Evolutionary conservation across 2,113 vertebrate species (phyloP).

Genomic region (Calyptomena viridis): DNA sequence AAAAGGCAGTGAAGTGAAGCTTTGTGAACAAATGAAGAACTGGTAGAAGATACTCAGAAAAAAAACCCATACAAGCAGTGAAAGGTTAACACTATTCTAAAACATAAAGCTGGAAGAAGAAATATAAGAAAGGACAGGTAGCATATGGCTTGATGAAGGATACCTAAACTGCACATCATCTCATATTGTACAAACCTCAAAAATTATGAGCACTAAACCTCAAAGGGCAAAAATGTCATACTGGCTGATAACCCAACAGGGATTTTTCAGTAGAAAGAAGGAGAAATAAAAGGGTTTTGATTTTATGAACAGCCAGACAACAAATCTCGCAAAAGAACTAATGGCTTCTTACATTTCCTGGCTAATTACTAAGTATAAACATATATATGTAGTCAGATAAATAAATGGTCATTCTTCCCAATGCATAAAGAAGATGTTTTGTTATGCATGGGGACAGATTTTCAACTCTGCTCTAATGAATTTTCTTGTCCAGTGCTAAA

Average conservation of each 20-base stretch:
- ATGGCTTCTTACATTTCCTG: neutral
- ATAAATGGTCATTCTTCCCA: neutral
- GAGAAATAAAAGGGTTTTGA: neutral
- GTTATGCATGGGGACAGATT: neutral
- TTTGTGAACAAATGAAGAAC: neutral
- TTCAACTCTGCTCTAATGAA: neutral
- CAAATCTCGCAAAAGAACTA: neutral
- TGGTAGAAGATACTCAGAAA: neutral
- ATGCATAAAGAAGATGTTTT: neutral
- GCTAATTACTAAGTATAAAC: neutral
- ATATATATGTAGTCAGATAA: neutral
- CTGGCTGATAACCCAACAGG: neutral
- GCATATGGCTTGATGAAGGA: neutral
- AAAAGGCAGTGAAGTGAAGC: neutral
- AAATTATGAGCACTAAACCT: neutral
- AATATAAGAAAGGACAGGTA: neutral
- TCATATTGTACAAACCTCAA: neutral
- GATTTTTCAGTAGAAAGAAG: neutral
- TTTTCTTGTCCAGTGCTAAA: neutral
- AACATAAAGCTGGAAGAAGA: neutral
- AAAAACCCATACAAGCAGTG: rapidly evolving
- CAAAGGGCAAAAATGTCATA: neutral
- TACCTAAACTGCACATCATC: neutral
- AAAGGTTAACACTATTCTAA: neutral
- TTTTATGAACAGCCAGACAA: neutral